These are phyloP conservation scores for Tenthredo notha DNA, from an alignment of 2,888 invertebrate species.

Conservation along the genomic window DNA sequence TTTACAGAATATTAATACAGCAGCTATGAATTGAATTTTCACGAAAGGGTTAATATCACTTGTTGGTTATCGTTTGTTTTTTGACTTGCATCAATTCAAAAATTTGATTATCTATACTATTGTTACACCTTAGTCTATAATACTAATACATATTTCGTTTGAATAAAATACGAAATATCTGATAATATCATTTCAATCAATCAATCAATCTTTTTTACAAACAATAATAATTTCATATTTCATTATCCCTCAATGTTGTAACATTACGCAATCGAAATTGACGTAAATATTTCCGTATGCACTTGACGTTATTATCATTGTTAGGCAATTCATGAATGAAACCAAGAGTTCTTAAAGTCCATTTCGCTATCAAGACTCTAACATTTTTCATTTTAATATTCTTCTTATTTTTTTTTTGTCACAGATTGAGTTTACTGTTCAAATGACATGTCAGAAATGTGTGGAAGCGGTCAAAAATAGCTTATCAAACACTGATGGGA, in stretches of 20 bases:
- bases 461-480: conserved; percentile 79
- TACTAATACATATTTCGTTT: neutral
- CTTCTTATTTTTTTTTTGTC: conserved; percentile 56
- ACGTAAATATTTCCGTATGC: neutral
- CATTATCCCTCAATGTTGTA: neutral
- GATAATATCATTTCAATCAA: neutral
- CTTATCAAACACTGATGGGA: conserved; percentile 76
- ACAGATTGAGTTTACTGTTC: conserved; percentile 84
- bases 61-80: neutral
- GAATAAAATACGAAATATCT: neutral
- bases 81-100: neutral
- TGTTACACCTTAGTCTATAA: neutral
- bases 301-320: neutral
- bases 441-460: conserved; percentile 82
- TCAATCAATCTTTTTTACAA: neutral
- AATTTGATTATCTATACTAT: neutral
- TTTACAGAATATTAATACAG: neutral
- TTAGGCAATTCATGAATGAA: neutral
- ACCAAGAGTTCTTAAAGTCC: neutral
- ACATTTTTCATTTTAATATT: neutral
- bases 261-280: conserved; percentile 9
- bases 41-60: neutral
- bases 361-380: neutral
- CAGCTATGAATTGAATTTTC: neutral
- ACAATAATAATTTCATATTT: neutral